Evolutionary conservation across 2,113 vertebrate species (phyloP).

Genomic region (Etia nguti): DNA sequence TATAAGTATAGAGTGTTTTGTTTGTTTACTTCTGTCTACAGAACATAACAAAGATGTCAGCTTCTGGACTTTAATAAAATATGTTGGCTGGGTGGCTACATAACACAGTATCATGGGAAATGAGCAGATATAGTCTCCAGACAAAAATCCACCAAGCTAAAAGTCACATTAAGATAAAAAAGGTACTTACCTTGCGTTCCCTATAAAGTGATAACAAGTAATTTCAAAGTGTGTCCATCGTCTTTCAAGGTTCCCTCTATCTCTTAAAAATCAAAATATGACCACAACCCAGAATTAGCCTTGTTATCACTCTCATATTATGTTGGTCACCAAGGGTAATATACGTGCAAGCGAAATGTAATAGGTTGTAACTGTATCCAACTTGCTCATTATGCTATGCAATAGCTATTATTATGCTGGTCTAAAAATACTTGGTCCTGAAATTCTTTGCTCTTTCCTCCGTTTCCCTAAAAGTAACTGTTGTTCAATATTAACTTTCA

Average conservation of each 20-base stretch:
- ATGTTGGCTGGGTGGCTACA: neutral
- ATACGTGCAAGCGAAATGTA: neutral
- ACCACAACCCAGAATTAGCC: neutral
- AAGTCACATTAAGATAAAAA: neutral
- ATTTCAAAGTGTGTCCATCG: neutral
- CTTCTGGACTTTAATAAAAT: neutral
- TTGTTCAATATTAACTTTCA: neutral
- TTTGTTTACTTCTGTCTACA: neutral
- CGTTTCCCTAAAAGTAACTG: neutral
- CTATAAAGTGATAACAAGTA: neutral
- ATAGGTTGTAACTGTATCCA: neutral
- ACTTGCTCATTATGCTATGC: neutral
- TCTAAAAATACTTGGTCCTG: neutral
- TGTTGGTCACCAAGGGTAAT: neutral
- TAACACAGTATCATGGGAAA: neutral
- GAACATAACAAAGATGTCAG: neutral
- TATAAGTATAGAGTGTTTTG: neutral
- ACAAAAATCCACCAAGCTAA: neutral
- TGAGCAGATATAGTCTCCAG: neutral
- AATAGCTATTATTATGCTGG: neutral
- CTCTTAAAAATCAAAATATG: neutral
- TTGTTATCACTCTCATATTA: too few species aligned
- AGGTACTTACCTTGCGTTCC: neutral
- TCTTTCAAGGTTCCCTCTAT: neutral
- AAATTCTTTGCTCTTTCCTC: neutral